Conservation (phyloP, 1,140 invertebrate genomes). For the Zeugodacus cucurbitae region DNA sequence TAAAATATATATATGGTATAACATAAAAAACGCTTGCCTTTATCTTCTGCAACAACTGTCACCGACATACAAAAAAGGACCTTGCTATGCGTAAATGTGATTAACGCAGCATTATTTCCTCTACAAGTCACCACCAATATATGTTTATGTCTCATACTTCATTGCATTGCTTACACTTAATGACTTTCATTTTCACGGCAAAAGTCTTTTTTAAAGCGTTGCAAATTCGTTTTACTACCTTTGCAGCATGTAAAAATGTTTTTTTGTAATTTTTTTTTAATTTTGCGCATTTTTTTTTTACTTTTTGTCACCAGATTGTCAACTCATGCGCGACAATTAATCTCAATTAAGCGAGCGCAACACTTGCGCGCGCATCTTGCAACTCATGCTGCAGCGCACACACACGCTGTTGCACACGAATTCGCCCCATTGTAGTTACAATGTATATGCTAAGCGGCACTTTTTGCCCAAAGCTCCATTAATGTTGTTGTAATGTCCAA, state of each 20-base stretch:
- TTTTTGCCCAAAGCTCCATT: not conserved
- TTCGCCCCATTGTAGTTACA: not conserved
- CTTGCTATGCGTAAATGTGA: not conserved
- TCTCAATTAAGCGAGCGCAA: slow-evolving; percentile 2
- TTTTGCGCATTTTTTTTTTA: not conserved
- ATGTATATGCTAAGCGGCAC: not conserved
- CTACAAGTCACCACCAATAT: not conserved
- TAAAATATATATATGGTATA: too few species aligned
- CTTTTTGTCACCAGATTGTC: not conserved
- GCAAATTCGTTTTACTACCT: not conserved
- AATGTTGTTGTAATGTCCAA: slow-evolving; percentile 15
- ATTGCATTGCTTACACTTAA: not conserved
- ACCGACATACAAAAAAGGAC: not conserved
- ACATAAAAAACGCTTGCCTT: not conserved
- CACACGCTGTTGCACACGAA: not conserved
- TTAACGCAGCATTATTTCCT: not conserved
- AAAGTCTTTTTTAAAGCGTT: too few species aligned
- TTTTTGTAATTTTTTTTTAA: not conserved
- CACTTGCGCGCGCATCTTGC: not conserved
- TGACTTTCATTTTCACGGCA: not conserved
- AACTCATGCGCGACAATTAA: slow-evolving; percentile 10
- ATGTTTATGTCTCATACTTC: not conserved
- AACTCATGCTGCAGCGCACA: not conserved
- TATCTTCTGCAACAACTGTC: not conserved
- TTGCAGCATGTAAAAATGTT: not conserved